Percentiles rank a stretch among this genome's conserved stretches.
phyloP scores from a whole-genome alignment of 1,140 invertebrate species.

The Achatina immaculata region DNA sequence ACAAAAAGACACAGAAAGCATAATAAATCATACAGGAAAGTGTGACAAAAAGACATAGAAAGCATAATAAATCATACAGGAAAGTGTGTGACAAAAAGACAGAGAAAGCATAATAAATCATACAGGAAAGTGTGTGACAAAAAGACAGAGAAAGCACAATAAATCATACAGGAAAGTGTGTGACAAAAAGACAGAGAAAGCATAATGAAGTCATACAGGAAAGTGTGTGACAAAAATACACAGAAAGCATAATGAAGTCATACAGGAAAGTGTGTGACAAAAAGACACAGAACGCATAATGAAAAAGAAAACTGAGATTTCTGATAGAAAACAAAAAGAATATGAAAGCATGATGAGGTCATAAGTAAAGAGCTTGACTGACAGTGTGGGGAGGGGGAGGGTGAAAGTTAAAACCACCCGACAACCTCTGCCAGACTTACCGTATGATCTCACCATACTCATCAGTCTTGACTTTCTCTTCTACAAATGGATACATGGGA shows the following conservation, averaged over 20 bases:
- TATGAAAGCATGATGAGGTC: background rate
- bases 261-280: too few relatives aligned
- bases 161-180: background rate
- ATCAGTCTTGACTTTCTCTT: slow-evolving; percentile 93
- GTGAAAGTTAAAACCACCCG: slow-evolving; percentile 13
- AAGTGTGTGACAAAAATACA: background rate
- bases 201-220: background rate
- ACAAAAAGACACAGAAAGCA: background rate
- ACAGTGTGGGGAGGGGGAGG: background rate
- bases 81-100: background rate
- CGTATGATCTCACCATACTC: slow-evolving; percentile 95
- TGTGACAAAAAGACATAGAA: slow-evolving; percentile 9
- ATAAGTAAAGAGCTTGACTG: background rate
- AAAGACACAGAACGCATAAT: background rate
- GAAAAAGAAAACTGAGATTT: background rate
- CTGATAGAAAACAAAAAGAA: too few relatives aligned
- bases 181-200: background rate
- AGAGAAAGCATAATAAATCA: background rate
- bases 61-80: background rate
- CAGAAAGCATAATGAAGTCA: too few relatives aligned
- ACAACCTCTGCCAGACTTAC: slow-evolving; percentile 52
- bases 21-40: background rate
- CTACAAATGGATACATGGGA: slow-evolving; percentile 95
- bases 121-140: background rate
- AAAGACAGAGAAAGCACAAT: background rate